phyloP scores from a whole-genome alignment of 2,113 vertebrate species.

The Rhinoderma darwinii region DNA sequence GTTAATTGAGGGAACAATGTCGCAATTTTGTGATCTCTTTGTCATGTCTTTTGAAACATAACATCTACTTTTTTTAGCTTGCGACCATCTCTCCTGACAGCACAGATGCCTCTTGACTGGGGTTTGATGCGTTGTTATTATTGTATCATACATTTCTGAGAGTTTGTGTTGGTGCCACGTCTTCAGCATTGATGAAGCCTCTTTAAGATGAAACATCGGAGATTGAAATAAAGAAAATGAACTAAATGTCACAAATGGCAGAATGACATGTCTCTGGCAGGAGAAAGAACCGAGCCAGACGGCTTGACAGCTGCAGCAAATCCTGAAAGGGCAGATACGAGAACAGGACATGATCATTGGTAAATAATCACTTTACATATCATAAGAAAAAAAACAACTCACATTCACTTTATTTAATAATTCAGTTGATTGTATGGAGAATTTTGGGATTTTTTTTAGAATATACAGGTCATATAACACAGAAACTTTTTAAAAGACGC shows the following conservation, averaged over 20 bases:
- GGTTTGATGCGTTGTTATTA: constrained; percentile 16
- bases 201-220: constrained; percentile 37
- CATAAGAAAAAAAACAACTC: background rate
- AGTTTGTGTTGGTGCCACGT: constrained; percentile 8
- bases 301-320: constrained; percentile 52
- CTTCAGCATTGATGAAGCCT: background rate
- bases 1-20: background rate
- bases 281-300: constrained; percentile 42
- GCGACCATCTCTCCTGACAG: background rate
- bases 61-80: background rate
- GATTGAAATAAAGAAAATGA: constrained; percentile 24
- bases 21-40: no score
- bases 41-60: no score
- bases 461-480: no score
- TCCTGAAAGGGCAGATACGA: constrained; percentile 44
- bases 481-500: no score
- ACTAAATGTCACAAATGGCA: constrained; percentile 57
- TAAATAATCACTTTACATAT: constrained; percentile 36
- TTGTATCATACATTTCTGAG: background rate
- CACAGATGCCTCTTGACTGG: background rate
- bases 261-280: constrained; percentile 58
- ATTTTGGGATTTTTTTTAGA: background rate
- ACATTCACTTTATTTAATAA: background rate
- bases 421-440: background rate
- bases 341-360: constrained; percentile 48